Percentiles rank a stretch among this genome's conserved stretches.
These are phyloP conservation scores for Schizotus pectinicornis DNA, from an alignment of 2,888 invertebrate genomes.

Conservation along the genomic window DNA sequence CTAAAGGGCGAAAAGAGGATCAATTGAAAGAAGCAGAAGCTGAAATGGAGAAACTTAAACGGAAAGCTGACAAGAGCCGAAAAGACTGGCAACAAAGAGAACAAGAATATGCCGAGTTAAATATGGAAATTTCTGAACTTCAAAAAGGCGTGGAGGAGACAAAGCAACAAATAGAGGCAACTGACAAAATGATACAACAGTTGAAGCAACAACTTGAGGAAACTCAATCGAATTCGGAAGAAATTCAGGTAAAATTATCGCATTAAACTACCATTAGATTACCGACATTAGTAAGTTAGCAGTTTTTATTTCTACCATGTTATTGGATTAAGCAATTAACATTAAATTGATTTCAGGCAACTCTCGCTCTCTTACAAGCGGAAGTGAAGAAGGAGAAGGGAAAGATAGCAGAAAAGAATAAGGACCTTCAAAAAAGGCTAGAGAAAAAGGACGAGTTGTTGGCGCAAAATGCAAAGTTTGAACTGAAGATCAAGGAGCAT, in stretches of 20 bases:
- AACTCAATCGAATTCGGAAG: slow-evolving; percentile 59
- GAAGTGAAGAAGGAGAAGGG: slow-evolving; percentile 72
- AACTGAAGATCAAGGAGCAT: slow-evolving; percentile 71
- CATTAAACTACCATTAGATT: not conserved
- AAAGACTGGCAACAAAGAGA: slow-evolving; percentile 79
- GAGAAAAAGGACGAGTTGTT: slow-evolving; percentile 70
- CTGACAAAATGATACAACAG: slow-evolving; percentile 60
- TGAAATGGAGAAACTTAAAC: slow-evolving; percentile 72
- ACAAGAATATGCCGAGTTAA: slow-evolving; percentile 75
- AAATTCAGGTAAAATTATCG: slow-evolving; percentile 37
- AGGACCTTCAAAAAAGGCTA: slow-evolving; percentile 68
- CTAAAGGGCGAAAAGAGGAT: slow-evolving; percentile 77
- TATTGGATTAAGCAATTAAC: no score
- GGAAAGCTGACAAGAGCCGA: slow-evolving; percentile 74
- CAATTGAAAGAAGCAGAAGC: slow-evolving; percentile 72
- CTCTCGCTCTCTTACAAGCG: slow-evolving; percentile 66
- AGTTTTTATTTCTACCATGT: no score
- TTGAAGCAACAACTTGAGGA: slow-evolving; percentile 60
- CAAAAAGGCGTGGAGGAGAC: slow-evolving; percentile 67
- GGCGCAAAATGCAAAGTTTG: slow-evolving; percentile 66
- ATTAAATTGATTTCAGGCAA: slow-evolving; percentile 56
- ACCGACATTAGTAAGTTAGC: no score
- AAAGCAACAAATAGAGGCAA: slow-evolving; percentile 62
- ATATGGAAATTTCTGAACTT: slow-evolving; percentile 80
- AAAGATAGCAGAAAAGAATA: slow-evolving; percentile 70